Evolutionary conservation across 2,888 invertebrate species (phyloP), one percentile per base, ranked within the genome.

Genomic region (Strigamia maritima): DNA sequence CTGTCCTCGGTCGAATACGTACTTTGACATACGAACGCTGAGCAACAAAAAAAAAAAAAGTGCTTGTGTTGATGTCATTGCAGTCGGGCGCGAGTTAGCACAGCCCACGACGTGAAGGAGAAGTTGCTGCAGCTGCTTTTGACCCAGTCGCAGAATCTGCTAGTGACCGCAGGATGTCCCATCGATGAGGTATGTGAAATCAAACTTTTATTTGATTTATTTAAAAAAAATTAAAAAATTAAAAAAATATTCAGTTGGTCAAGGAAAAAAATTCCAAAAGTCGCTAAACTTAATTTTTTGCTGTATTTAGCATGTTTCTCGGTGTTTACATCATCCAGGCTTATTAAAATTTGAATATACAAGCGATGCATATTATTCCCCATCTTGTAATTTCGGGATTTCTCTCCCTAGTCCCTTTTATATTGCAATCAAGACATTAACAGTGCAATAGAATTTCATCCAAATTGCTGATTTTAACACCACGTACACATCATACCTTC

Each of bases 161-260:
- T 97, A 75, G 89, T 94, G 84, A 94, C 93, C 78, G 92, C 94
- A 80, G 97, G 97, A 82, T 97, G 97, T 85, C 97, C 97, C 28
- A 89, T 97, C 81, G 97, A 97, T 87, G 95, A 97, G 93, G 97
- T 97, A 88, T 89, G 90, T 70, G 70, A 70, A 26, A 70, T 26
- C 7, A 70, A 70, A 10, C 85, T 14, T 65, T 60, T 77, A n/a
- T 28, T 49, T 49, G 16, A 10, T 49, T 19, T 49, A 19, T 1
- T 49, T 49, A 8, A 10, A 35, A 35, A 6, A 35, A 35, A n/a
- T n/a, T 35, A 4, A 35, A 35, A 35, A 35, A 35, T 8, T 8
- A 35, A 35, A 8, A 35, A 4, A 35, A 4, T 31, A 31, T 35
- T 35, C 10, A 35, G 6, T 35, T 35, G 35, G 35, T 6, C 35